These are phyloP conservation scores for Ectropis grisescens DNA, from an alignment of 1,140 invertebrate species.

Conservation along the genomic window DNA sequence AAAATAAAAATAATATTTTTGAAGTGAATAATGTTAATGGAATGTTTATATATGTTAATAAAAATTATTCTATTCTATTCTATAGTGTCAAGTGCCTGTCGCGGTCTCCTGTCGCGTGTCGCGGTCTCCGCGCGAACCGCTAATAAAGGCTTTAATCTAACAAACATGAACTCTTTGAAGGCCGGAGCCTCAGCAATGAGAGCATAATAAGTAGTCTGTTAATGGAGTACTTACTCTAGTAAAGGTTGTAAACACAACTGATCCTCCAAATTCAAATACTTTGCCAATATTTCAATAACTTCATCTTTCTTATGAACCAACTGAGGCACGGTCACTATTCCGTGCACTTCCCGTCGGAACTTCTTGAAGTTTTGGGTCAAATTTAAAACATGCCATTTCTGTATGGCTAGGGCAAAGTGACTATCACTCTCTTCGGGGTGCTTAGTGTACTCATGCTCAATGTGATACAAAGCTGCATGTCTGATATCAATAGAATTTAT, in stretches of 20 bases:
- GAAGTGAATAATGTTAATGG: no score
- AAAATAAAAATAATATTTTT: no score
- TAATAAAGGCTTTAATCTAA: no score
- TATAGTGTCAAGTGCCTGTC: no score
- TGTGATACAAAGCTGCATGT: constrained; percentile 75
- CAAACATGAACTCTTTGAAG: no score
- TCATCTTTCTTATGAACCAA: constrained; percentile 83
- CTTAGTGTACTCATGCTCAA: constrained; percentile 77
- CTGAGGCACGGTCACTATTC: constrained; percentile 84
- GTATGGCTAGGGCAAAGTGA: constrained; percentile 83
- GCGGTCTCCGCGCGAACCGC: no score
- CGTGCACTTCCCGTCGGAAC: constrained; percentile 80
- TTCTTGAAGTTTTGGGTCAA: constrained; percentile 84
- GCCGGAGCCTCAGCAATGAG: no score
- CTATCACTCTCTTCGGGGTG: constrained; percentile 79
- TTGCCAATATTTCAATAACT: constrained; percentile 79
- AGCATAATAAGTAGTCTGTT: no score
- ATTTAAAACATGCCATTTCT: constrained; percentile 91
- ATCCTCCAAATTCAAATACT: constrained; percentile 79
- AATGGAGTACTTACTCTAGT: constrained; percentile 88
- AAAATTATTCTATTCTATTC: no score
- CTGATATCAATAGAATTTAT: constrained; percentile 88
- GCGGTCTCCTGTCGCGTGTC: no score
- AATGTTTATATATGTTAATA: no score
- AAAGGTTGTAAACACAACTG: constrained; percentile 82